phyloP scores from a whole-genome alignment of 2,113 vertebrate genomes.

The Sphyrna mokarran region DNA sequence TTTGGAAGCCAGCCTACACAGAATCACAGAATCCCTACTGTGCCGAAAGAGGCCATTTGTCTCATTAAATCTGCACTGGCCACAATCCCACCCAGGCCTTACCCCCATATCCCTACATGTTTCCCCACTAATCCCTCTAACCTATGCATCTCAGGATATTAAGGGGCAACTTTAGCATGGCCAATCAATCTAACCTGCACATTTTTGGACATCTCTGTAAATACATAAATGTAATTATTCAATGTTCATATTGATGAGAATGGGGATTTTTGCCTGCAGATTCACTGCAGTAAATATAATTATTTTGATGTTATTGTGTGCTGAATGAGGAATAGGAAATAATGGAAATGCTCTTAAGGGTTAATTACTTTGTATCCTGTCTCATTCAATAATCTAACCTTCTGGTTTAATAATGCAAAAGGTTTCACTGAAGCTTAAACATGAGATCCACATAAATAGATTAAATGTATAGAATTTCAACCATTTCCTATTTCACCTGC shows the following conservation, averaged over 20 bases:
- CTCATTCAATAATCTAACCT: slow-evolving; percentile 33
- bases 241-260: background rate
- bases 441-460: slow-evolving; percentile 19
- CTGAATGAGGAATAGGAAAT: background rate
- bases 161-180: no score
- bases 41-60: no score
- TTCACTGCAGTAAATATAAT: background rate
- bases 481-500: background rate
- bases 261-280: background rate
- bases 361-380: background rate
- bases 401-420: slow-evolving; percentile 27
- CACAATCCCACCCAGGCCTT: no score
- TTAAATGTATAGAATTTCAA: slow-evolving; percentile 23
- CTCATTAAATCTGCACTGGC: no score
- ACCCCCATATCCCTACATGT: no score
- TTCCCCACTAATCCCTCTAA: no score
- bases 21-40: no score
- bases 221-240: background rate
- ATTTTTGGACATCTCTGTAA: no score
- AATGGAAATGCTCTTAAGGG: background rate
- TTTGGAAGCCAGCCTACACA: background rate
- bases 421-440: slow-evolving; percentile 12
- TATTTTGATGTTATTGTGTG: background rate
- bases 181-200: no score
- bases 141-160: no score